A percentile compares a stretch with the other conserved stretches of the same genome.
These are phyloP conservation scores for Paguma larvata DNA, from an alignment of 2,797 vertebrate genomes.

Conservation along the genomic window DNA sequence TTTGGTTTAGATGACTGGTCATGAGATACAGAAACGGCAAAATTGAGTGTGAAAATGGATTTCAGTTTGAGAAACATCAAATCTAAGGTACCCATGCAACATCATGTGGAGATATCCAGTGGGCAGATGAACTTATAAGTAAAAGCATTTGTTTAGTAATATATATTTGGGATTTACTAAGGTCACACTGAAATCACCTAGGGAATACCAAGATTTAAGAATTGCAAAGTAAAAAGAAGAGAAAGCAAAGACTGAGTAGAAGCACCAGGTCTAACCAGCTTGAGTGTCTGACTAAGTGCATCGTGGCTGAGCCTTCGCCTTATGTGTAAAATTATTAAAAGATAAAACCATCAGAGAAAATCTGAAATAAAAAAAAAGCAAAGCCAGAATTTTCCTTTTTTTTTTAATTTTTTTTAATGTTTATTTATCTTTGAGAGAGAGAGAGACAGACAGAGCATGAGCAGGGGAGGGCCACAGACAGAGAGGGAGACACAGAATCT, in stretches of 20 bases:
- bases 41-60: neutral
- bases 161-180: neutral
- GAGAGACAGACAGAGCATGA: too few species aligned
- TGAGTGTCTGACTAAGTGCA: neutral
- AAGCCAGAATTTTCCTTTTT: neutral
- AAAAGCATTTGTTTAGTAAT: neutral
- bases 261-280: neutral
- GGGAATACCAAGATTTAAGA: neutral
- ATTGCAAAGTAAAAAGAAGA: neutral
- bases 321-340: neutral
- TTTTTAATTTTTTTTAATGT: too few species aligned
- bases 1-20: neutral
- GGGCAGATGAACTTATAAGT: neutral
- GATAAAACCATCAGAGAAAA: neutral
- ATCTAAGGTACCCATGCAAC: neutral
- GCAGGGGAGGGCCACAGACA: too few species aligned
- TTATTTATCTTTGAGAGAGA: too few species aligned
- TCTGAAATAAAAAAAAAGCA: slow-evolving; percentile 1
- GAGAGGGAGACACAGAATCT: too few species aligned
- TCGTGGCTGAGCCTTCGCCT: neutral
- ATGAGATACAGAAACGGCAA: neutral
- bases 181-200: neutral
- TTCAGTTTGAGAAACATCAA: neutral
- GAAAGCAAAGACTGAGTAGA: neutral
- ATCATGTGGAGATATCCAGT: neutral